These are phyloP conservation scores for Caenorhabditis latens DNA, from an alignment of 1,140 invertebrate genomes.

Conservation along the genomic window DNA sequence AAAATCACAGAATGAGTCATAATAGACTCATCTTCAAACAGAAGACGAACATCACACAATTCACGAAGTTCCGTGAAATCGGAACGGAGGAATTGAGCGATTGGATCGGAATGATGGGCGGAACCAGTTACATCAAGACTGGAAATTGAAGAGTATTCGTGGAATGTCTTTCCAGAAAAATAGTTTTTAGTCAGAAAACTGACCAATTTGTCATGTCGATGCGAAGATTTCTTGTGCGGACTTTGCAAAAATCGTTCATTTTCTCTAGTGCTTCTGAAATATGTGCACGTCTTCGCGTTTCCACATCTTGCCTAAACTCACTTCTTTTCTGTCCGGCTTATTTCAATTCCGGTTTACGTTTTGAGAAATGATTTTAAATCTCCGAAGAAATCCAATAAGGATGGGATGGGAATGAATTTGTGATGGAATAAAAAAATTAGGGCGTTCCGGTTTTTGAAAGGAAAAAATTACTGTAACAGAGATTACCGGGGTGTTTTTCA, in stretches of 20 bases:
- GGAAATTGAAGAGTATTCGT: not conserved
- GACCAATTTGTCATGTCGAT: conserved; percentile 6
- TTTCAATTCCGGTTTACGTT: conserved; percentile 7
- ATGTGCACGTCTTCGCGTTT: not conserved
- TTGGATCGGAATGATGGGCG: not conserved
- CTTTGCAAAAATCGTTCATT: conserved; percentile 29
- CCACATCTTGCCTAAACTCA: not conserved
- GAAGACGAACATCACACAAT: conserved; percentile 10
- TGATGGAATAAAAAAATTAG: too few species aligned
- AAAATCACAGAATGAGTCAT: not conserved
- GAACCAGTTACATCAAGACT: conserved; percentile 5
- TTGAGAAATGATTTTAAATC: conserved; percentile 15
- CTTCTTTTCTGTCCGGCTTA: conserved; percentile 15
- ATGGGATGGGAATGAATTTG: not conserved
- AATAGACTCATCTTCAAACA: not conserved
- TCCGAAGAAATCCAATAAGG: not conserved
- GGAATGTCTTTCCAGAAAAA: too few species aligned
- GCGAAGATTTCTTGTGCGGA: conserved; percentile 9
- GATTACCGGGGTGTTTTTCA: too few species aligned
- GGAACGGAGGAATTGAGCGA: not conserved
- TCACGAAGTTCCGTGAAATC: not conserved
- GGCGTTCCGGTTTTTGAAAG: too few species aligned
- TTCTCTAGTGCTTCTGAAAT: conserved; percentile 10
- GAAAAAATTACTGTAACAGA: too few species aligned
- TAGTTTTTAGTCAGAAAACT: not conserved